These are phyloP conservation scores for Crax fasciolata DNA, from an alignment of 2,797 vertebrate species.

Conservation along the genomic window DNA sequence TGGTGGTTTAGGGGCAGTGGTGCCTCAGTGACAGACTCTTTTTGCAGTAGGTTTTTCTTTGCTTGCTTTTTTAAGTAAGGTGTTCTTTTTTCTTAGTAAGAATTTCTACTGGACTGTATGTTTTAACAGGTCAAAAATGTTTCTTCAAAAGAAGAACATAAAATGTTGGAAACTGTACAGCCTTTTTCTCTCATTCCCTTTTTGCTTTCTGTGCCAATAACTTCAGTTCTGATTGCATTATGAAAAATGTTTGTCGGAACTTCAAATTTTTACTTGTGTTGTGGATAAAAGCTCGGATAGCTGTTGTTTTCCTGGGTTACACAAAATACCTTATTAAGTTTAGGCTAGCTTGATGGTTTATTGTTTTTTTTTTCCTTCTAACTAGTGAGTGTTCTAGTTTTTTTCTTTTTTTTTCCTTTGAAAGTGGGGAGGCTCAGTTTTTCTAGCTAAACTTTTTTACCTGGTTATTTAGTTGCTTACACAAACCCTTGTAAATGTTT, in stretches of 20 bases:
- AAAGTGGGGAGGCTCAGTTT: slow-evolving; percentile 42
- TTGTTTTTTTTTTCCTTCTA: neutral
- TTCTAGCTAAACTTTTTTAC: slow-evolving; percentile 63
- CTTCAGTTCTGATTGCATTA: slow-evolving; percentile 67
- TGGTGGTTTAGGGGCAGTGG: slow-evolving; percentile 21
- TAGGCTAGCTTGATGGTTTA: slow-evolving; percentile 56
- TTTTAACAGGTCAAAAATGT: slow-evolving; percentile 68
- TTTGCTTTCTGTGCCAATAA: slow-evolving; percentile 80
- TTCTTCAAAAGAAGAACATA: slow-evolving; percentile 50
- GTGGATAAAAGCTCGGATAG: slow-evolving; percentile 59
- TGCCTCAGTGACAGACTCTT: neutral
- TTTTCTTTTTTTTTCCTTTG: slow-evolving; percentile 19
- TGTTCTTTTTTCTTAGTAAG: neutral
- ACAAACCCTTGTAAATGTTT: slow-evolving; percentile 77
- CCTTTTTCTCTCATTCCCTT: slow-evolving; percentile 55
- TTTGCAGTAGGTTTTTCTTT: neutral
- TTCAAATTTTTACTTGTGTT: slow-evolving; percentile 39
- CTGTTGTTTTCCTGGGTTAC: slow-evolving; percentile 58
- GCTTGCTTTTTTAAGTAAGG: neutral
- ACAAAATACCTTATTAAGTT: slow-evolving; percentile 47
- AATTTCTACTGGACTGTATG: slow-evolving; percentile 67
- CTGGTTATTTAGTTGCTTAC: slow-evolving; percentile 76
- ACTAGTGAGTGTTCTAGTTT: neutral
- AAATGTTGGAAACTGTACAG: slow-evolving; percentile 58
- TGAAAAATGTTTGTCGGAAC: slow-evolving; percentile 55